Evolutionary conservation across 2,113 vertebrate genomes (phyloP), one percentile per base, ranked within the genome.

Genomic region (Alectura lathami): DNA sequence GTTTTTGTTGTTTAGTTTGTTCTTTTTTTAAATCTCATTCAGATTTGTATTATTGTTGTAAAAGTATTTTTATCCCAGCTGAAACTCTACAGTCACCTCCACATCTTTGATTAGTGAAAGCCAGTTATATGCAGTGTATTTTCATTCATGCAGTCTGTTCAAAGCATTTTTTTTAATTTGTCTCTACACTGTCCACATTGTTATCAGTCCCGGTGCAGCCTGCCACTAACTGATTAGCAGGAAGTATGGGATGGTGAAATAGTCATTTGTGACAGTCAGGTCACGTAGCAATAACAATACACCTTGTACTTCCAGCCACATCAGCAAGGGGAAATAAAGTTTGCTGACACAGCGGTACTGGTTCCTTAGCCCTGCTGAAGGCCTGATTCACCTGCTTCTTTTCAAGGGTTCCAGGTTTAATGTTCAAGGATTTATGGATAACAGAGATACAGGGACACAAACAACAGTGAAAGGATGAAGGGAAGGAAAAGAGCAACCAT

Each of bases 201-300:
- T n/a, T 88, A 74, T 70, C 38, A 62, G 56, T 9, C 27, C 43
- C 0, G 0, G 16, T 13, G 26, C 47, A 48, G 27, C 26, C 57
- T 45, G 40, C 22, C 50, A 11, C 4, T 9, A 21, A 20, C 24
- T 8, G 38, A 59, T 48, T 17, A 70, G 42, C 26, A 51, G 56
- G 64, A 68, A 75, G 74, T 15, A 47, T 3, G 12, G 47, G 43
- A 34, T 1, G 6, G 36, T 66, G 54, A 74, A 29, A n/a, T 15
- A 38, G 23, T 38, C 72, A n/a, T 29, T 47, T 6, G 27, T 0
- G 30, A 62, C 73, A 89, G 34, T 24, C 32, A 59, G 26, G 13
- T 21, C 60, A 22, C 1, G 0, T 1, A 32, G 24, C 68, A 50
- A 5, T 43, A 67, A 23, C 17, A 13, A 40, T 5, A 50, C 23